A percentile compares a stretch with the other conserved stretches of the same genome.
Evolutionary conservation across 2,888 invertebrate genomes (phyloP).

Genomic region (Hirtodrosophila histrioides): DNA sequence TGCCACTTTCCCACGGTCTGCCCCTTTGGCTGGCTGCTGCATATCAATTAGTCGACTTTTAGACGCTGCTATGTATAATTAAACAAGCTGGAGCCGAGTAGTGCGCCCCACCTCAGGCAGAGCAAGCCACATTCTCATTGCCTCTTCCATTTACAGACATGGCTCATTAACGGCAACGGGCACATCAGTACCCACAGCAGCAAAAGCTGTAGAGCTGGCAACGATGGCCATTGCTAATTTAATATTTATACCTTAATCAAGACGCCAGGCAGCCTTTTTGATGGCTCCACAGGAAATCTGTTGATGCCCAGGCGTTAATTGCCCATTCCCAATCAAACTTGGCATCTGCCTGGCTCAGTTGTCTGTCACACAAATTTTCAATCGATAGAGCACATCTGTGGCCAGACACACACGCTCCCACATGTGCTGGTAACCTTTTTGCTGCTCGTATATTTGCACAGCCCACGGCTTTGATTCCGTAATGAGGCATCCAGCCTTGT

Average conservation of each 20-base stretch:
- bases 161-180: constrained; percentile 59
- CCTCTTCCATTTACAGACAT: constrained; percentile 51
- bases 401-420: constrained; percentile 31
- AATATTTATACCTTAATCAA: constrained; percentile 81
- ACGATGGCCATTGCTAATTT: constrained; percentile 60
- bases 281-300: constrained; percentile 59
- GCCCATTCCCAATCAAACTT: constrained; percentile 73
- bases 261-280: constrained; percentile 52
- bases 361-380: constrained; percentile 68
- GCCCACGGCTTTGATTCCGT: constrained; percentile 73
- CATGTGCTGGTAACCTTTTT: neutral
- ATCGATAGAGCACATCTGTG: constrained; percentile 77
- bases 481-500: constrained; percentile 65
- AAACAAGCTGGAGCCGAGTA: constrained; percentile 44
- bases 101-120: constrained; percentile 11
- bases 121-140: constrained; percentile 62
- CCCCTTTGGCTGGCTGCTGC: constrained; percentile 44
- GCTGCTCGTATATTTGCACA: constrained; percentile 44
- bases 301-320: constrained; percentile 74
- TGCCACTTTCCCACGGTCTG: constrained; percentile 35
- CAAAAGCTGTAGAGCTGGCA: constrained; percentile 20
- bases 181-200: constrained; percentile 15
- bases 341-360: constrained; percentile 52
- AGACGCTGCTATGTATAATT: constrained; percentile 78
- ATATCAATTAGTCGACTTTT: constrained; percentile 80